Base-by-base conservation (phyloP, 2,888 invertebrate species). In the Stomorhina lunata region DNA sequence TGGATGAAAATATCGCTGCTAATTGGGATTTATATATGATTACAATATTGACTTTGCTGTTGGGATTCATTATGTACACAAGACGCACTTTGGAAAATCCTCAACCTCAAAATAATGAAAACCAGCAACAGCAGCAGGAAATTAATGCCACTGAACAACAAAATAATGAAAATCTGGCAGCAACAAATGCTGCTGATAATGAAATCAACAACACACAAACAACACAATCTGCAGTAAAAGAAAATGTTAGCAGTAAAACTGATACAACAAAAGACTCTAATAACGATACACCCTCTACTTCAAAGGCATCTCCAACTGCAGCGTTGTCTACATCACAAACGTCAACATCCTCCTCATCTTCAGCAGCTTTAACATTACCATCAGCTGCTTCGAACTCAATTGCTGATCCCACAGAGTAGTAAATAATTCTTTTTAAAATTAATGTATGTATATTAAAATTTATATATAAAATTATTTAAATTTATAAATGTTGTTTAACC, bases 21-120 rank as follows among this genome's bases (percentile, higher is more conserved):
- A 97, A 98, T 91, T 99, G 99, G 99, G 99, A 99, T 92, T 92
- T 98, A 68, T 98, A 97, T 92, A 93, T 98, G 86, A 96, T 98
- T 86, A 96, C 96, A 22, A 92, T 94, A 55, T 92, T 98, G 29
- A 94, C 96, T 5, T 94, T 96, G 12, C 92, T 97, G n/a, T 92
- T 99, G 59, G 97, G 96, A 29, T 92, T 95, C 12, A 94, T 98
- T 63, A 93, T 97, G 85, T 96, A 96, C 91, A 94, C 96, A 86
- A 92, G 97, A 76, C 93, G 96, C 86, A 95, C 94, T 4, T 92
- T 87, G 68, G 90, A 89, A 59, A 84, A 88, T 43, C 85, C 83
- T 40, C 84, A 77, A 45, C 85, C 72, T 69, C 85, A 40, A 75
- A 71, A 71, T 43, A 68, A 63, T 61, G 45, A 85, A 66, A 84